Evolutionary conservation across 1,140 invertebrate species (phyloP).

Genomic region (Dysdera silvatica): DNA sequence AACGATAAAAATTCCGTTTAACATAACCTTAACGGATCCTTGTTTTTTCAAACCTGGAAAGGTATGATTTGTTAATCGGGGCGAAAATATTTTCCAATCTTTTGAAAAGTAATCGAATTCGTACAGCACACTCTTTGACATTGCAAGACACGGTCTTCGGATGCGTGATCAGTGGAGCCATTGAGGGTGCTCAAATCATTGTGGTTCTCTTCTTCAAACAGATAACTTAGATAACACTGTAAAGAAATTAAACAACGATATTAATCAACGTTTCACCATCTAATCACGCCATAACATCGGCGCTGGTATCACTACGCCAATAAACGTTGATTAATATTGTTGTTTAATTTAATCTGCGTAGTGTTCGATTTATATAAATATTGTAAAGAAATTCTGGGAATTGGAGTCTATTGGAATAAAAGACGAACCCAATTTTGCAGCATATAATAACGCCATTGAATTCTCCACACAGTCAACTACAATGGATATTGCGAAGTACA

Average conservation of each 20-base stretch:
- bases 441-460: background rate
- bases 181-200: background rate
- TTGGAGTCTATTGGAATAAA: background rate
- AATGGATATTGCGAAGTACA: background rate
- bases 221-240: no score
- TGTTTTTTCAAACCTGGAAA: background rate
- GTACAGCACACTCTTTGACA: background rate
- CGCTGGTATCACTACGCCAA: no score
- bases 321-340: background rate
- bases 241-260: no score
- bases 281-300: no score
- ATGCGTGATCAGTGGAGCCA: background rate
- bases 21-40: background rate
- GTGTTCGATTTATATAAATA: background rate
- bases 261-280: no score
- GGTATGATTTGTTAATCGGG: background rate
- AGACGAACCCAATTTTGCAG: background rate
- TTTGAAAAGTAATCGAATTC: background rate
- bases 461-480: background rate
- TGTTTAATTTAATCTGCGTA: background rate
- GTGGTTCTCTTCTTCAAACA: no score
- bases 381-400: conserved; percentile 1
- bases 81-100: background rate
- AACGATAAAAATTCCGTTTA: background rate
- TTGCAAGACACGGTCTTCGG: background rate